Evolutionary conservation across 1,140 invertebrate species (phyloP), one percentile per base, ranked within the genome.

Genomic region (Microplitis mediator): DNA sequence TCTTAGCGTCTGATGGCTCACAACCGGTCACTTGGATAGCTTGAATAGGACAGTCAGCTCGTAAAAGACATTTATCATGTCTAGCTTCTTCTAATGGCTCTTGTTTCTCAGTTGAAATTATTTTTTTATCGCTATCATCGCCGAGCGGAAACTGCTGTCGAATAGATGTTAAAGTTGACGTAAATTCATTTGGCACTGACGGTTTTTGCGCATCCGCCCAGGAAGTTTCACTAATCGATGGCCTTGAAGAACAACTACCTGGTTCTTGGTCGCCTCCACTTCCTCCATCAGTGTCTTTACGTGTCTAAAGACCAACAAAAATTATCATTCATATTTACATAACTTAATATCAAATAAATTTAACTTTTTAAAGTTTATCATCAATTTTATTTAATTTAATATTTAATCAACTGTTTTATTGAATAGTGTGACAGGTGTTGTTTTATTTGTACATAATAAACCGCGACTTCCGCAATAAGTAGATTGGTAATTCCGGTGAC

Each of bases 241-340:
- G 73, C 70, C 81, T 83, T 32, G 84, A 78, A 4, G 83, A 81
- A 67, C 78, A 77, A 63, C 80, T 77, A 36, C 78, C 78, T 71
- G 80, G 80, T 68, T 76, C 82, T 23, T 81, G 82, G 52, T 80
- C 82, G 51, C 67, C 73, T 73, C 81, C 80, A 69, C 78, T 82
- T 9, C 79, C 78, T 35, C 77, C 76, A 64, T 81, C 80, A 68
- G 82, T 84, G 75, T 79, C 85, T 77, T 85, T 85, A 56, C 85
- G 84, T 56, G 86, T 87, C 86, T 87, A 76, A 54, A 80, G 80
- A 66, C 3, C 13, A 73, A 63, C 54, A 71, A 32, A 4, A 13
- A 69, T 16, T 5, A n/a, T n/a, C n/a, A 58, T 31, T 73, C 39
- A 56, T 52, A 23, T 62, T n/a, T n/a, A n/a, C n/a, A n/a, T n/a